These are phyloP conservation scores for Limnephilus auricula DNA, from an alignment of 2,888 invertebrate genomes.

Conservation along the genomic window DNA sequence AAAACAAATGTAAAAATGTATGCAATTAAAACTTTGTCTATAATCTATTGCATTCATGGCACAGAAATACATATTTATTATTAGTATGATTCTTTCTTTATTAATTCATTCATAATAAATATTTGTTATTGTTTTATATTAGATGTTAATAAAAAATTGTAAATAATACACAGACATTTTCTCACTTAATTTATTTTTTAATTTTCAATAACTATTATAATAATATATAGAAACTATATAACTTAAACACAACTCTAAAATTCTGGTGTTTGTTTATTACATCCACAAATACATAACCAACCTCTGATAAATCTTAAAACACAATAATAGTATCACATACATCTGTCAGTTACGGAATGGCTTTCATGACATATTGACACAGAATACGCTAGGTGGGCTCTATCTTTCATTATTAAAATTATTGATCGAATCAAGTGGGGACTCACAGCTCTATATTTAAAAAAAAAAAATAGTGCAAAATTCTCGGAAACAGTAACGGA, in stretches of 20 bases:
- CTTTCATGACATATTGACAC: conserved; percentile 18
- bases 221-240: conserved; percentile 56
- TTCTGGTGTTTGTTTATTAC: conserved; percentile 49
- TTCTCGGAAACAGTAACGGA: background rate
- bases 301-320: conserved; percentile 40
- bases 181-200: conserved; percentile 40
- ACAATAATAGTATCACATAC: conserved; percentile 58
- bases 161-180: conserved; percentile 24
- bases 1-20: background rate
- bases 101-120: background rate
- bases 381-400: background rate
- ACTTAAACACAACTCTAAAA: conserved; percentile 54
- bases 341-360: conserved; percentile 47
- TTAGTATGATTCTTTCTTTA: background rate
- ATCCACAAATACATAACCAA: conserved; percentile 50
- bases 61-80: background rate
- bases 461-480: background rate
- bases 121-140: background rate
- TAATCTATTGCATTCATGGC: background rate
- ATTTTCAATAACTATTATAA: conserved; percentile 54
- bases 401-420: background rate
- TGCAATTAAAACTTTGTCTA: background rate
- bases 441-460: background rate
- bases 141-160: conserved; percentile 35
- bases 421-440: background rate